These are phyloP conservation scores for Poecilia latipinna DNA, from an alignment of 2,113 vertebrate genomes.

Conservation along the genomic window DNA sequence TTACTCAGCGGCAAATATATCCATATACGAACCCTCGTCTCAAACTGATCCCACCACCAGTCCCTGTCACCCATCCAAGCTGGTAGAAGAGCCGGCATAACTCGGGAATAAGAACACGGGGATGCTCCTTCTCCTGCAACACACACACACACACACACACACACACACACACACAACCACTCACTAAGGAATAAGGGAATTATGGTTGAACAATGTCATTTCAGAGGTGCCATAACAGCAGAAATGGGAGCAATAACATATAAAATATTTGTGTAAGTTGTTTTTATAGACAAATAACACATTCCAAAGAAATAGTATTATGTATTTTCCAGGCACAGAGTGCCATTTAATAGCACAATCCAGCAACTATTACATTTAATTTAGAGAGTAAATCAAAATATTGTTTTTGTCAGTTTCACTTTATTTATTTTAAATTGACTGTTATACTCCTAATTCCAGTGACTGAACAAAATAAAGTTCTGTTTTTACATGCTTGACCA, in stretches of 20 bases:
- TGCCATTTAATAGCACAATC: too few species aligned
- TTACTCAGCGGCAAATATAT: background rate
- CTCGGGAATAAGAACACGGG: slow-evolving; percentile 90
- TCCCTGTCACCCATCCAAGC: slow-evolving; percentile 96
- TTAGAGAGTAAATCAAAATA: too few species aligned
- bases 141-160: background rate
- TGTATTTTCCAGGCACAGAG: too few species aligned
- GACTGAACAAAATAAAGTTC: too few species aligned
- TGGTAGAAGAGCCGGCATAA: slow-evolving; percentile 93
- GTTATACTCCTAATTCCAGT: too few species aligned
- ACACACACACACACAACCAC: background rate
- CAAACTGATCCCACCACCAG: slow-evolving; percentile 94
- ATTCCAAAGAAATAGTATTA: background rate
- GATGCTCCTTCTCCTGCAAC: slow-evolving; percentile 87
- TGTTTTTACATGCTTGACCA: too few species aligned
- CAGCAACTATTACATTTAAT: too few species aligned
- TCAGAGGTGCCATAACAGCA: background rate
- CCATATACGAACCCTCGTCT: slow-evolving; percentile 84
- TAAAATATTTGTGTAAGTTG: background rate
- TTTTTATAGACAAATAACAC: background rate
- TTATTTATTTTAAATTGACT: too few species aligned
- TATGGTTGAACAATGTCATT: background rate
- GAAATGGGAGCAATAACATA: background rate
- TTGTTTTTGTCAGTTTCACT: too few species aligned
- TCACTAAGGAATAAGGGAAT: background rate